These are phyloP conservation scores for Drosophila demipolita DNA, from an alignment of 2,888 invertebrate genomes.

Conservation along the genomic window DNA sequence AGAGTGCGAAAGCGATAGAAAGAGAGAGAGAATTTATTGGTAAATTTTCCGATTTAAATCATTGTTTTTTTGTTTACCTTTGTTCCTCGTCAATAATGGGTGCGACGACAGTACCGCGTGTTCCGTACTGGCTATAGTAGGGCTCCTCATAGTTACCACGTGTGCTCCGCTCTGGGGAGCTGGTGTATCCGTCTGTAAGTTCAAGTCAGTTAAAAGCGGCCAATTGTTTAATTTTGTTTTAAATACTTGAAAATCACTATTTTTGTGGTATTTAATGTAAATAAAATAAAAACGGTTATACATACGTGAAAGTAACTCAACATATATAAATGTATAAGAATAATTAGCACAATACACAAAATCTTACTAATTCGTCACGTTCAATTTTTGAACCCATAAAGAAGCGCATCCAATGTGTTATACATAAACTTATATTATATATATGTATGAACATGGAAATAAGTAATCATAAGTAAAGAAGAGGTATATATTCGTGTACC, in stretches of 20 bases:
- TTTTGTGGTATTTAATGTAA: slow-evolving; percentile 1
- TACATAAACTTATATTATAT: slow-evolving; percentile 25
- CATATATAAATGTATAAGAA: slow-evolving; percentile 5
- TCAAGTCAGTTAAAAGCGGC: slow-evolving; percentile 48
- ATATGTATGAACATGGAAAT: slow-evolving; percentile 26
- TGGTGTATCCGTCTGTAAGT: slow-evolving; percentile 91
- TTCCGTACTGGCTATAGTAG: slow-evolving; percentile 93
- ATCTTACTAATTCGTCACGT: slow-evolving; percentile 27
- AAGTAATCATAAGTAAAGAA: slow-evolving; percentile 37
- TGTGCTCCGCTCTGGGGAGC: slow-evolving; percentile 92
- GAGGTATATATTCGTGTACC: slow-evolving; percentile 80
- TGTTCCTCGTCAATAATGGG: slow-evolving; percentile 97
- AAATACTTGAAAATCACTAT: slow-evolving; percentile 4
- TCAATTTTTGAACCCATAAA: slow-evolving; percentile 44
- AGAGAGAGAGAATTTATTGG: not conserved
- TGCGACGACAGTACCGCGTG: slow-evolving; percentile 89
- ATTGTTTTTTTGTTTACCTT: slow-evolving; percentile 77
- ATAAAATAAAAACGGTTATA: not conserved
- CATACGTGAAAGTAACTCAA: slow-evolving; percentile 8
- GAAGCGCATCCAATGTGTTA: slow-evolving; percentile 47
- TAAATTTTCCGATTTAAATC: not conserved
- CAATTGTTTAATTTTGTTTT: slow-evolving; percentile 1
- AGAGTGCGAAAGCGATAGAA: not conserved
- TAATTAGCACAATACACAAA: slow-evolving; percentile 8
- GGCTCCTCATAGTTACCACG: slow-evolving; percentile 93